phyloP scores from a whole-genome alignment of 2,113 vertebrate genomes.

The Tetrao urogallus region DNA sequence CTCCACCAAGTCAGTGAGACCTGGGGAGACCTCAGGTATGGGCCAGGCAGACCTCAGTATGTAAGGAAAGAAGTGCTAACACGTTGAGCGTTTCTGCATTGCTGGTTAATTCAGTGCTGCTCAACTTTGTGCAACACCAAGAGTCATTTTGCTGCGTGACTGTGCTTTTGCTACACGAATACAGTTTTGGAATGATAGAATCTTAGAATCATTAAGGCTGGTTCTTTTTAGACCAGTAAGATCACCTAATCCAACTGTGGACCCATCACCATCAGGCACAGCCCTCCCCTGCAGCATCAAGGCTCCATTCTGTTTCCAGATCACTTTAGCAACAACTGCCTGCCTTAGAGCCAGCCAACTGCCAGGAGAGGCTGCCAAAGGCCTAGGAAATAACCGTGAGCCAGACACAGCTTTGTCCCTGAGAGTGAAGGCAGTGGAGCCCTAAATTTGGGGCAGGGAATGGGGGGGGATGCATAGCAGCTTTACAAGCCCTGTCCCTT shows the following conservation, averaged over 20 bases:
- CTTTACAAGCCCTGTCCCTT: background rate
- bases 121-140: background rate
- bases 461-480: background rate
- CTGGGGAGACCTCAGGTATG: background rate
- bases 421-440: background rate
- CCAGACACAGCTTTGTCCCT: background rate
- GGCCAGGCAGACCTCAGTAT: background rate
- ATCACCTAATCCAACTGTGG: too few species aligned
- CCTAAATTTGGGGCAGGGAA: background rate
- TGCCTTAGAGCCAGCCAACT: constrained; percentile 32
- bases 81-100: background rate
- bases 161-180: background rate
- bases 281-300: background rate
- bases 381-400: constrained; percentile 19
- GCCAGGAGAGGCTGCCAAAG: constrained; percentile 56
- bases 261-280: too few species aligned
- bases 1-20: background rate
- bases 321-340: constrained; percentile 28
- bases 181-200: background rate
- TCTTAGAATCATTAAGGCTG: too few species aligned
- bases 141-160: background rate
- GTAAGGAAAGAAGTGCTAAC: background rate
- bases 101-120: background rate
- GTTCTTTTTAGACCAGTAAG: too few species aligned
- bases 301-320: constrained; percentile 34